Conservation (phyloP, 2,888 invertebrate species). For the Eristalis intricaria region DNA sequence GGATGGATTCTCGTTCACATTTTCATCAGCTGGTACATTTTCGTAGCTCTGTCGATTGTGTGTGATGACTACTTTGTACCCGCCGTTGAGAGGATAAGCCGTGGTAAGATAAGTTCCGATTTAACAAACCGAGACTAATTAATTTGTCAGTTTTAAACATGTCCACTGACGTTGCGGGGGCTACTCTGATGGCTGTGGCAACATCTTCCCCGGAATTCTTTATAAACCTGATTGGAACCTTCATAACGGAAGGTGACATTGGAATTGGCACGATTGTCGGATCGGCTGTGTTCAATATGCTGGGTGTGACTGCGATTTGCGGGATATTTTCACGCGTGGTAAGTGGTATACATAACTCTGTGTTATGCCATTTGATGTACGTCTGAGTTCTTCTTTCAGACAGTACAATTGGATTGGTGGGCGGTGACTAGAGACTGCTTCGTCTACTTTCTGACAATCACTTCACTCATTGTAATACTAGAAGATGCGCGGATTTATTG, state of each 20-base stretch:
- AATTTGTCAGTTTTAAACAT: conserved; percentile 85
- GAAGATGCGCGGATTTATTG: conserved; percentile 92
- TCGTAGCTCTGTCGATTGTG: conserved; percentile 90
- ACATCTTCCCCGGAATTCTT: conserved; percentile 95
- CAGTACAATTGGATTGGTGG: conserved; percentile 92
- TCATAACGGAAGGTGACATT: conserved; percentile 91
- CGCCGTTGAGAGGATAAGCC: conserved; percentile 93
- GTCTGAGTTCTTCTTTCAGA: conserved; percentile 81
- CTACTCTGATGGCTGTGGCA: conserved; percentile 97
- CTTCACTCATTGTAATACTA: conserved; percentile 90
- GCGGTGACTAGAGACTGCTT: conserved; percentile 90
- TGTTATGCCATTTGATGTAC: conserved; percentile 16
- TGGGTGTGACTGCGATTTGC: conserved; percentile 91
- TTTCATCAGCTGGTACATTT: conserved; percentile 85
- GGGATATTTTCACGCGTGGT: conserved; percentile 90
- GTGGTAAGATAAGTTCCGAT: conserved; percentile 84
- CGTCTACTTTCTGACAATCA: conserved; percentile 91
- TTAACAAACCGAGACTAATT: not conserved
- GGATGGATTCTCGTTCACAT: conserved; percentile 75
- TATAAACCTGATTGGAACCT: conserved; percentile 93
- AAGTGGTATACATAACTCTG: not conserved
- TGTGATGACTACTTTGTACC: conserved; percentile 98
- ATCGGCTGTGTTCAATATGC: conserved; percentile 91
- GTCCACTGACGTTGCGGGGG: conserved; percentile 94
- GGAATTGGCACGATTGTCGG: conserved; percentile 92